Percentiles rank a stretch among this genome's conserved stretches.
Evolutionary conservation across 1,140 invertebrate species (phyloP).

Genomic region (Rhynchophorus ferrugineus): DNA sequence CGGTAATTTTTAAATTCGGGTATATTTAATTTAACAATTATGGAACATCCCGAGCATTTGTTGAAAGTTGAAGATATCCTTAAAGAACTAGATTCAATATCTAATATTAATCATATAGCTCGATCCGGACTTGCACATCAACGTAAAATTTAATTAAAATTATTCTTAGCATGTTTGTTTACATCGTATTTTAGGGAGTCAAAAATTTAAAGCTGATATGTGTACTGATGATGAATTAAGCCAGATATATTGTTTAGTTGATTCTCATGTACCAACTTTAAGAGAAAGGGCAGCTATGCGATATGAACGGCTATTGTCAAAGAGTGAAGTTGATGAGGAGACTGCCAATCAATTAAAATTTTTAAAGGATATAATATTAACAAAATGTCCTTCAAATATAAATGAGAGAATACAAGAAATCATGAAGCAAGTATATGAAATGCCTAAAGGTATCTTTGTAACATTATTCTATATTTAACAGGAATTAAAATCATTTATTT

Average conservation of each 20-base stretch:
- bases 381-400: constrained; percentile 18
- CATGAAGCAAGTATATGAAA: constrained; percentile 22
- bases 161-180: neutral
- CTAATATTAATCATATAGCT: constrained; percentile 1
- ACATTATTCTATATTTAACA: neutral
- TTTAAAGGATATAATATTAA: constrained; percentile 21
- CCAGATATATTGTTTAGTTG: constrained; percentile 25
- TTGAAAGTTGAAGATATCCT: constrained; percentile 1
- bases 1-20: no score
- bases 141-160: constrained; percentile 17
- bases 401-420: constrained; percentile 18
- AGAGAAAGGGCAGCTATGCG: constrained; percentile 23
- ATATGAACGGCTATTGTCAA: constrained; percentile 23
- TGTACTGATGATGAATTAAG: constrained; percentile 23
- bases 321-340: constrained; percentile 1
- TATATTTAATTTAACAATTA: neutral
- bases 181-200: constrained; percentile 13
- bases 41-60: neutral
- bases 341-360: constrained; percentile 6
- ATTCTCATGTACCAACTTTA: constrained; percentile 28
- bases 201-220: constrained; percentile 19
- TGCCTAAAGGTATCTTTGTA: constrained; percentile 24
- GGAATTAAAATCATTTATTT: constrained; percentile 9
- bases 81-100: constrained; percentile 22
- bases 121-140: constrained; percentile 18